Conservation (phyloP, 2,113 vertebrate species). For the Barbus barbus region DNA sequence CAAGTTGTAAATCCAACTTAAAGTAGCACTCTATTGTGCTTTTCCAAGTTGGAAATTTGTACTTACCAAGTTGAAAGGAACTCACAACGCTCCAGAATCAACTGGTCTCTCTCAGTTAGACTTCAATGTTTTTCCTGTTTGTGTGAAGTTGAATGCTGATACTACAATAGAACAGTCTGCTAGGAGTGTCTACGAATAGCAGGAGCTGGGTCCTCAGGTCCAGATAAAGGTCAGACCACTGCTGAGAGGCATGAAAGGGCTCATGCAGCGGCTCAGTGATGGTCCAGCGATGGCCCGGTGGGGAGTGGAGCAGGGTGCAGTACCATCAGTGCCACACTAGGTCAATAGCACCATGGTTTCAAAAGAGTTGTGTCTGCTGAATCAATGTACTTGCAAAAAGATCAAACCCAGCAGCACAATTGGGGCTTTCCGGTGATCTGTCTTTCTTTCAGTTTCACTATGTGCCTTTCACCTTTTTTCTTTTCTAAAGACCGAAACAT, state of each 20-base stretch:
- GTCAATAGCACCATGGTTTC: constrained; percentile 56
- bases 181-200: constrained; percentile 64
- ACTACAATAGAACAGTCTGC: constrained; percentile 38
- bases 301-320: constrained; percentile 15
- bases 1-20: neutral
- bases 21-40: neutral
- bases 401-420: constrained; percentile 68
- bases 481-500: neutral
- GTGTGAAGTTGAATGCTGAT: constrained; percentile 40
- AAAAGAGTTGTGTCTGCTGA: constrained; percentile 52
- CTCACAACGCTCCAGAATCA: constrained; percentile 2
- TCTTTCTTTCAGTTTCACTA: constrained; percentile 12
- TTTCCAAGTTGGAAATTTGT: neutral
- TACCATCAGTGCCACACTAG: constrained; percentile 24
- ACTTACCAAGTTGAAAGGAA: neutral
- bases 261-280: constrained; percentile 56
- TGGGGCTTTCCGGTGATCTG: constrained; percentile 44
- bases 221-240: constrained; percentile 69
- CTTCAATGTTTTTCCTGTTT: constrained; percentile 30
- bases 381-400: constrained; percentile 74
- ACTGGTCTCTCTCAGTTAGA: constrained; percentile 41
- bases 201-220: constrained; percentile 65
- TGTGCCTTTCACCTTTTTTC: neutral
- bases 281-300: constrained; percentile 60
- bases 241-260: constrained; percentile 75